Conservation (phyloP, 2,113 vertebrate species). For the Apteryx mantelli region DNA sequence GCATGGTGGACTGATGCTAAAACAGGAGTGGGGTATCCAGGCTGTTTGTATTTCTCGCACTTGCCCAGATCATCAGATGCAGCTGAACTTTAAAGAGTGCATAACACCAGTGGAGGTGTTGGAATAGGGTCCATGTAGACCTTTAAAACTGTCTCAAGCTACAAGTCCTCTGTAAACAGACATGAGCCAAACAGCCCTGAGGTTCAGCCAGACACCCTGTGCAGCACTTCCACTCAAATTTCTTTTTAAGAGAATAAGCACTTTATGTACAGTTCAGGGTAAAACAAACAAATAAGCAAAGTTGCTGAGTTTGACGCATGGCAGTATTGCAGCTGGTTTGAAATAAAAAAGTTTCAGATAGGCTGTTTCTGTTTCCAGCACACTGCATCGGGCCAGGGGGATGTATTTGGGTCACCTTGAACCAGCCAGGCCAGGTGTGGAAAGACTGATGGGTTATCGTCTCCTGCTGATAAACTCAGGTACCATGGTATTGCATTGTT, state of each 20-base stretch:
- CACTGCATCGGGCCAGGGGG: not conserved
- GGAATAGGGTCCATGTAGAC: not conserved
- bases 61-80: not conserved
- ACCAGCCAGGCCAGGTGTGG: not conserved
- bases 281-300: not conserved
- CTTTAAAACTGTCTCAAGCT: not conserved
- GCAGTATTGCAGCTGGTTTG: not conserved
- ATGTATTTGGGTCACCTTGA: not conserved
- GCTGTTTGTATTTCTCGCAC: not conserved
- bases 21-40: not conserved
- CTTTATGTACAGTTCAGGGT: not conserved
- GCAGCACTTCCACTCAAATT: not conserved
- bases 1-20: too few species aligned
- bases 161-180: not conserved
- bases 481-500: not conserved
- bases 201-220: not conserved
- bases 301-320: not conserved
- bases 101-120: not conserved
- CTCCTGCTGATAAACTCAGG: not conserved
- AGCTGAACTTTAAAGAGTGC: not conserved
- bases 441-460: not conserved
- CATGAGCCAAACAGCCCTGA: not conserved
- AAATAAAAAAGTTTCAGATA: not conserved
- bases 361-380: not conserved
- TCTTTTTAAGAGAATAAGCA: not conserved